These are phyloP conservation scores for Temnothorax nylanderi DNA, from an alignment of 1,140 invertebrate species.

Conservation along the genomic window DNA sequence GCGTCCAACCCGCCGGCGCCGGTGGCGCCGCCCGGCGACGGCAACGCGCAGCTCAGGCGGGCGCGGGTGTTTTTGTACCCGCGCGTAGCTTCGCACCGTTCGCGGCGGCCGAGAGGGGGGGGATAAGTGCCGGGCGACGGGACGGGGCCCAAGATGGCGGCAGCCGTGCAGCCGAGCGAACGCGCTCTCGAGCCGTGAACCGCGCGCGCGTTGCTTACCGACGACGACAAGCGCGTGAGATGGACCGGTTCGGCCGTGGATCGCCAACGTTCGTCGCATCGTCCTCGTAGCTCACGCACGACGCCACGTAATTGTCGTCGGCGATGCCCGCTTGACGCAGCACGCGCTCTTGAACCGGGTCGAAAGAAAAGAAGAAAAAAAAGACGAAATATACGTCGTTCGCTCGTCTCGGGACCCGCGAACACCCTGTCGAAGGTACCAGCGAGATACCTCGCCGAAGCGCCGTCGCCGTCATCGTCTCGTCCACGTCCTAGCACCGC, in stretches of 20 bases:
- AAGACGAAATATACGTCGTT: background rate
- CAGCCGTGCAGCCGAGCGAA: conserved; percentile 72
- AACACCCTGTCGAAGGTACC: conserved; percentile 28
- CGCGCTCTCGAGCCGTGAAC: conserved; percentile 65
- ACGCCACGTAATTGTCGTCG: background rate
- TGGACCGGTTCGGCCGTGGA: conserved; percentile 71
- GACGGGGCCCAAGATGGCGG: conserved; percentile 77
- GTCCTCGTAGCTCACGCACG: conserved; percentile 33
- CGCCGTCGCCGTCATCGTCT: background rate
- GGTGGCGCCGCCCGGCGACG: background rate
- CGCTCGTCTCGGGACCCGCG: conserved; percentile 41
- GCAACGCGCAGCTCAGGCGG: conserved; percentile 35
- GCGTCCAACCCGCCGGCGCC: background rate
- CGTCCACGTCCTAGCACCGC: background rate
- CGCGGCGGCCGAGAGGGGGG: conserved; percentile 52
- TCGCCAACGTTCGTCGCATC: conserved; percentile 53
- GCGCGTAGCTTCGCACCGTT: conserved; percentile 13
- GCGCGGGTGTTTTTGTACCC: conserved; percentile 81
- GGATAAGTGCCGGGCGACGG: background rate
- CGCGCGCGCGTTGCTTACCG: conserved; percentile 16
- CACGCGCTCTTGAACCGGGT: conserved; percentile 40
- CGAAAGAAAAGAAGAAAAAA: conserved; percentile 9
- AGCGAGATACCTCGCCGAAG: background rate
- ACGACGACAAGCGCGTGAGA: conserved; percentile 63
- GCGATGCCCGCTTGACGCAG: conserved; percentile 52